phyloP scores from a whole-genome alignment of 2,888 invertebrate genomes.

The Metallyticus violacea region DNA sequence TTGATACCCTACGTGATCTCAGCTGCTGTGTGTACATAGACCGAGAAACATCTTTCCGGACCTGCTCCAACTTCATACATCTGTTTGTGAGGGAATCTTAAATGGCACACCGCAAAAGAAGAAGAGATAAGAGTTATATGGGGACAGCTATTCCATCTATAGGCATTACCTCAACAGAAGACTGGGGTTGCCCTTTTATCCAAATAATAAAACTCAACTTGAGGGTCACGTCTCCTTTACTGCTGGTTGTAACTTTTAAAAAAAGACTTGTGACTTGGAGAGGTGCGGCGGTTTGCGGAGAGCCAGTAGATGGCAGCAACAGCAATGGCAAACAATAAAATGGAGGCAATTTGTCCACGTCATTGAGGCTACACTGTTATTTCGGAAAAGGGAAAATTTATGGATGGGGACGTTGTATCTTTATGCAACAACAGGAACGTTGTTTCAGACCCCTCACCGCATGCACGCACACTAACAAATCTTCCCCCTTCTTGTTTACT shows the following conservation, averaged over 20 bases:
- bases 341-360: constrained; percentile 13
- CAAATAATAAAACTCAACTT: not conserved
- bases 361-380: not conserved
- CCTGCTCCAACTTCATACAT: too few species aligned
- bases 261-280: too few species aligned
- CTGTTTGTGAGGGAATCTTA: not conserved
- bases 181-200: not conserved
- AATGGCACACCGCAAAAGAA: not conserved
- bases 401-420: constrained; percentile 7
- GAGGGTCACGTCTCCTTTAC: not conserved
- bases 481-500: not conserved
- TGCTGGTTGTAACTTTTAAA: not conserved
- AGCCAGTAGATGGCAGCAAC: too few species aligned
- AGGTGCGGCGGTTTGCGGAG: too few species aligned
- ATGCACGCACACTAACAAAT: not conserved
- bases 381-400: constrained; percentile 2
- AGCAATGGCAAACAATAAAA: constrained; percentile 11
- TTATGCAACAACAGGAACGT: not conserved
- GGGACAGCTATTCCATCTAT: not conserved
- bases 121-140: not conserved
- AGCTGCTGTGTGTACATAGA: too few species aligned
- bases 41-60: not conserved
- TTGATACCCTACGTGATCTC: too few species aligned
- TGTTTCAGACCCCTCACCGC: not conserved
- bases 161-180: too few species aligned